A percentile compares a stretch with the other conserved stretches of the same genome.
phyloP scores from a whole-genome alignment of 1,140 invertebrate genomes.

The Medauroidea extradentata region DNA sequence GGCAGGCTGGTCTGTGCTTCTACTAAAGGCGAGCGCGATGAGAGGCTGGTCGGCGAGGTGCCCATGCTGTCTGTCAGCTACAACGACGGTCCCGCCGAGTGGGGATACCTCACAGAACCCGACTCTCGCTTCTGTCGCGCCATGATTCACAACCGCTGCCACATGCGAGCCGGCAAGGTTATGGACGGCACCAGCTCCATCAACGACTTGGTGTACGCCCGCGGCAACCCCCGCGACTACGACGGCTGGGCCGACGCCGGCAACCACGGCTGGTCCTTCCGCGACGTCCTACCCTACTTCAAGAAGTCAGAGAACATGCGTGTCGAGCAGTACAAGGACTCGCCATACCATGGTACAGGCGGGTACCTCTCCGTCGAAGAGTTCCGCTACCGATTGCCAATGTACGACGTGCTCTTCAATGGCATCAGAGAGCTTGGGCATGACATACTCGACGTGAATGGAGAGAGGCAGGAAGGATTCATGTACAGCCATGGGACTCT shows the following conservation, averaged over 20 bases:
- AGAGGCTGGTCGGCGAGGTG: slow-evolving; percentile 73
- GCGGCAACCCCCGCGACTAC: slow-evolving; percentile 72
- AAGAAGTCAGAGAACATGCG: slow-evolving; percentile 75
- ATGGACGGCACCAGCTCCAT: slow-evolving; percentile 73
- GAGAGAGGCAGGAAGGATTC: slow-evolving; percentile 51
- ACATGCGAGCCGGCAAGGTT: slow-evolving; percentile 56
- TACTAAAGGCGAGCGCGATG: slow-evolving; percentile 7
- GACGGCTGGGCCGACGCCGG: slow-evolving; percentile 67
- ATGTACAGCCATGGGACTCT: slow-evolving; percentile 44
- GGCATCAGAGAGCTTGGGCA: slow-evolving; percentile 56
- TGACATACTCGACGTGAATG: slow-evolving; percentile 58
- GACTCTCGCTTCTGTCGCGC: slow-evolving; percentile 48
- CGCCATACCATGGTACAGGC: slow-evolving; percentile 50
- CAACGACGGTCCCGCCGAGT: slow-evolving; percentile 68
- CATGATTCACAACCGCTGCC: slow-evolving; percentile 43
- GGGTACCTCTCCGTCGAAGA: slow-evolving; percentile 52
- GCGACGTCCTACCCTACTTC: slow-evolving; percentile 66
- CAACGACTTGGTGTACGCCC: slow-evolving; percentile 83
- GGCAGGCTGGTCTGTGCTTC: background rate
- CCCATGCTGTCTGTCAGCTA: slow-evolving; percentile 66
- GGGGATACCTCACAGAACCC: slow-evolving; percentile 62
- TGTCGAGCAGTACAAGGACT: slow-evolving; percentile 41
- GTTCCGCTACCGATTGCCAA: slow-evolving; percentile 47
- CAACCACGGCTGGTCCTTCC: slow-evolving; percentile 66
- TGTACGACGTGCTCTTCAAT: slow-evolving; percentile 57